Conservation (phyloP, 30 jellyfish, hydroid and myxozoan species). For the Cassiopea andromeda region DNA sequence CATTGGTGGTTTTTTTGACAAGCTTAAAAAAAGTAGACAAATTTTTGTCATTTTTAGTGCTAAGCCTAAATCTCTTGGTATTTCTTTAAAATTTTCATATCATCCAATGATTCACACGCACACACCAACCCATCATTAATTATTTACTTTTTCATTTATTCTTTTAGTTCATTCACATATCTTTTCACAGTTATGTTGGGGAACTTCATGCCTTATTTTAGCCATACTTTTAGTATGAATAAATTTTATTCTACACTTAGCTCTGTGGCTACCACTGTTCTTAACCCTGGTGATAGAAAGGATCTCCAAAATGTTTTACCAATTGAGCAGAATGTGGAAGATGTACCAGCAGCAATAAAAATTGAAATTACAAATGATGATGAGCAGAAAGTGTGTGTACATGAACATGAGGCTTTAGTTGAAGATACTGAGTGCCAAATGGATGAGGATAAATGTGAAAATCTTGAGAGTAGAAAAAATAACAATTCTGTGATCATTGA, state of each 20-base stretch:
- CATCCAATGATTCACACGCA: no score
- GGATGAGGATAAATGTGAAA: background rate
- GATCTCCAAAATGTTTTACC: background rate
- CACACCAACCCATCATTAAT: no score
- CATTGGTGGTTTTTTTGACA: no score
- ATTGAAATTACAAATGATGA: background rate
- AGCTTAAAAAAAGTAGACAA: no score
- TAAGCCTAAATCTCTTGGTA: no score
- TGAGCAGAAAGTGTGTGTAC: background rate
- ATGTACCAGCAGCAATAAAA: background rate
- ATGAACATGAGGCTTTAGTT: constrained; percentile 5
- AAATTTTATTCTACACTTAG: background rate
- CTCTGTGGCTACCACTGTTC: background rate
- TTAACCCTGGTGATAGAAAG: background rate
- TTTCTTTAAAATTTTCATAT: no score
- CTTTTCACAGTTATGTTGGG: background rate
- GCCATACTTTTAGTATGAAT: background rate
- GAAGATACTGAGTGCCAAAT: background rate
- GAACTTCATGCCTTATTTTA: background rate
- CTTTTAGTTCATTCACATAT: no score
- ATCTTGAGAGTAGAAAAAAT: background rate
- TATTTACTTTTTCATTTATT: no score
- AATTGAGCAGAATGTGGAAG: background rate
- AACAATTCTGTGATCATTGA: constrained; percentile 37
- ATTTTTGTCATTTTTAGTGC: no score